Conservation (phyloP, 2,888 invertebrate species). For the Folsomia manolachei region DNA sequence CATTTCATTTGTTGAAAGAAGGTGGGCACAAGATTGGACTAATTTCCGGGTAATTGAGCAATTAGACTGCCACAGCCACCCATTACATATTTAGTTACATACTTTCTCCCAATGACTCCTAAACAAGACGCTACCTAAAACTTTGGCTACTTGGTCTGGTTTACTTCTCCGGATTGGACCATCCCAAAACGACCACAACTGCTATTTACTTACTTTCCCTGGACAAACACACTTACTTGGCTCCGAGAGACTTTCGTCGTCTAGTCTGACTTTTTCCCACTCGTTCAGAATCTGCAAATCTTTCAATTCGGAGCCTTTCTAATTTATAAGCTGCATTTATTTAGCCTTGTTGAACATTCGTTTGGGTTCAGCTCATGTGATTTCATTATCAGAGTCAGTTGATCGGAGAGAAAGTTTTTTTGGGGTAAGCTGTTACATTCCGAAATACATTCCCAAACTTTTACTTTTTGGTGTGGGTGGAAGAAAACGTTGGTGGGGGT, state of each 20-base stretch:
- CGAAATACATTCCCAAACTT: no score
- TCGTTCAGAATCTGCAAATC: no score
- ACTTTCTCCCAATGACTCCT: no score
- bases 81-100: background rate
- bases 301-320: no score
- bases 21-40: background rate
- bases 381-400: background rate
- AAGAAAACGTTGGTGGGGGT: background rate
- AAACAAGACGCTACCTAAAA: no score
- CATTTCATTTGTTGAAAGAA: background rate
- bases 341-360: background rate
- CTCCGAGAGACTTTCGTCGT: background rate
- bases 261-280: background rate
- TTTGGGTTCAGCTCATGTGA: background rate
- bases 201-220: no score
- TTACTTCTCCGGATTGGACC: no score
- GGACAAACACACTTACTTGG: slow-evolving; percentile 3
- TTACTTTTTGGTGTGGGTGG: background rate
- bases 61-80: background rate
- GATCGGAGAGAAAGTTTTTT: background rate
- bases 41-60: slow-evolving; percentile 1
- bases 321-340: background rate
- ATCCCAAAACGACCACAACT: no score
- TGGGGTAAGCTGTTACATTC: background rate
- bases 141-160: background rate